These are phyloP conservation scores for Scatophagus argus DNA, from an alignment of 2,113 vertebrate species.

Conservation along the genomic window DNA sequence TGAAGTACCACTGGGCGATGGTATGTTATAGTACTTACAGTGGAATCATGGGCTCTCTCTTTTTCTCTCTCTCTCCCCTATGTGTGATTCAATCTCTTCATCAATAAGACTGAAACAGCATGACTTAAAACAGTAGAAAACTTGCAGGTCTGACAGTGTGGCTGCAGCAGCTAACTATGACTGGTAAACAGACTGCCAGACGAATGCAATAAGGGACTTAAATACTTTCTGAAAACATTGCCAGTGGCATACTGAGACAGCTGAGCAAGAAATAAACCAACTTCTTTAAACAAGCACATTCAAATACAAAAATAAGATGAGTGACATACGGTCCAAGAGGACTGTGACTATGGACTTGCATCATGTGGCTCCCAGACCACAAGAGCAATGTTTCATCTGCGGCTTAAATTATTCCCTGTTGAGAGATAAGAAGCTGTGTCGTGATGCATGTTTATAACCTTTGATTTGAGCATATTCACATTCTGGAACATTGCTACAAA, in stretches of 20 bases:
- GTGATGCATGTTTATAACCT: slow-evolving; percentile 74
- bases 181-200: slow-evolving; percentile 8
- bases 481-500: slow-evolving; percentile 56
- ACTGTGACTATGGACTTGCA: slow-evolving; percentile 67
- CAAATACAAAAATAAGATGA: slow-evolving; percentile 40
- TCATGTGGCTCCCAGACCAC: slow-evolving; percentile 61
- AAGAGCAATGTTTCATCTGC: slow-evolving; percentile 59
- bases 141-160: slow-evolving; percentile 7
- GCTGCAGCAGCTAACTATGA: slow-evolving; percentile 9
- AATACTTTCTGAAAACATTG: slow-evolving; percentile 51
- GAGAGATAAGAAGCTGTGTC: slow-evolving; percentile 61
- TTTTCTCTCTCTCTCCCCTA: background rate
- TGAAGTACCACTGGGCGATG: too few species aligned
- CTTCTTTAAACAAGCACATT: slow-evolving; percentile 49
- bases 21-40: too few species aligned
- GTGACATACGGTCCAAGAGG: slow-evolving; percentile 35
- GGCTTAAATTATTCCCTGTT: slow-evolving; percentile 48
- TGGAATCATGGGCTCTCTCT: background rate
- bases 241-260: slow-evolving; percentile 34
- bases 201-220: slow-evolving; percentile 19
- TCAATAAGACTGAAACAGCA: background rate
- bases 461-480: slow-evolving; percentile 71
- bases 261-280: slow-evolving; percentile 44
- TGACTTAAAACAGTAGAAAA: slow-evolving; percentile 21
- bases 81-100: slow-evolving; percentile 4